phyloP scores from a whole-genome alignment of 2,888 invertebrate genomes.

The Augiades crinisus region DNA sequence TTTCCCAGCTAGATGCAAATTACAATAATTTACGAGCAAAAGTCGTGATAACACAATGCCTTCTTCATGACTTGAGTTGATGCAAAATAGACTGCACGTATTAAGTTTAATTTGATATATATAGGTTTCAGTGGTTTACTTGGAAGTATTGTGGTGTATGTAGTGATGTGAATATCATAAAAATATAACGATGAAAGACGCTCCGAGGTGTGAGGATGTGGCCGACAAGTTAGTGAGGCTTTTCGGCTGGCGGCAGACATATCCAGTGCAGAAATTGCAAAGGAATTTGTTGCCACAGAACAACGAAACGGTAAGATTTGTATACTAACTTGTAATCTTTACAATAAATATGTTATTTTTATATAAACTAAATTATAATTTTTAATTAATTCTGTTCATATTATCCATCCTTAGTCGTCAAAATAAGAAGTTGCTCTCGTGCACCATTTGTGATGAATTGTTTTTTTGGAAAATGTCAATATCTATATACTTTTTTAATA shows the following conservation, averaged over 20 bases:
- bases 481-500: too few relatives aligned
- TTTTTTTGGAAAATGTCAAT: too few relatives aligned
- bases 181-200: slow-evolving; percentile 77
- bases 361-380: too few relatives aligned
- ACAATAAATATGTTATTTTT: too few relatives aligned
- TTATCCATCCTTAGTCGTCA: too few relatives aligned
- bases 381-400: too few relatives aligned
- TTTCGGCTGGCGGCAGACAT: slow-evolving; percentile 91
- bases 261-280: slow-evolving; percentile 89
- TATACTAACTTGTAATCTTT: neutral
- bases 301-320: slow-evolving; percentile 59
- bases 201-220: slow-evolving; percentile 87
- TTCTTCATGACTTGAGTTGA: slow-evolving; percentile 1
- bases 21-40: neutral
- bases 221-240: slow-evolving; percentile 89
- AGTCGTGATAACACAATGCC: slow-evolving; percentile 15
- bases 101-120: too few relatives aligned
- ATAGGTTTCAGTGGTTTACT: neutral
- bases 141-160: neutral
- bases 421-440: too few relatives aligned
- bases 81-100: neutral
- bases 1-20: neutral
- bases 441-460: too few relatives aligned
- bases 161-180: slow-evolving; percentile 7
- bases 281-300: slow-evolving; percentile 78